Evolutionary conservation across 2,113 vertebrate genomes (phyloP), one percentile per base, ranked within the genome.

Genomic region (Melierax canorus): DNA sequence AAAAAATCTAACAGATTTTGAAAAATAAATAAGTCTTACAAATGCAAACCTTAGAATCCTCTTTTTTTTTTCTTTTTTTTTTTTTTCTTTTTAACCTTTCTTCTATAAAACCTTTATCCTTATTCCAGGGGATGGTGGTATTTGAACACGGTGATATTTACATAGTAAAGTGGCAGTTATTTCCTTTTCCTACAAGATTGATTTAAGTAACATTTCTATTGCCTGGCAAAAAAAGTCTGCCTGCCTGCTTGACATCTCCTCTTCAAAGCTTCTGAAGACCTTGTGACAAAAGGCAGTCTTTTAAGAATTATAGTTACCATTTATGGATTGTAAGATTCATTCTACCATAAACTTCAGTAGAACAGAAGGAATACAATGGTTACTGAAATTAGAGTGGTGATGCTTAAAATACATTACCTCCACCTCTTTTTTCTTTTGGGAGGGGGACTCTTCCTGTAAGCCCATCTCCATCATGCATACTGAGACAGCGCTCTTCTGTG

Each of bases 131-230:
- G 71, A 50, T 0, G 3, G 30, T 74, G 46, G 18, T 85, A 67
- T 91, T 94, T 85, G 39, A 91, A 67, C 30, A 48, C 0, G 2
- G 19, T 82, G 51, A 53, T 94, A 82, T 94, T 94, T 94, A 68
- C 22, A 7, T 73, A 88, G 69, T 58, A 68, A 91, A 93, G 62
- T 72, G 66, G 27, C 17, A 62, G 16, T 58, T 95, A 60, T 30
- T 91, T 88, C 71, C 69, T 93, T 89, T 87, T 90, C 46, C 39
- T 81, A 8, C 64, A 90, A 76, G 66, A 85, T 21, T 94, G 69
- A 88, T 75, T 79, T 91, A 85, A 85, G 71, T 85, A 90, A 66
- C 71, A 66, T 91, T 91, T 93, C 73, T 87, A 4, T 93, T 96
- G 56, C 72, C 30, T 94, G 45, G 7, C 26, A 36, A 51, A 86